Evolutionary conservation across 2,888 invertebrate genomes (phyloP).

Genomic region (Spodoptera exigua): DNA sequence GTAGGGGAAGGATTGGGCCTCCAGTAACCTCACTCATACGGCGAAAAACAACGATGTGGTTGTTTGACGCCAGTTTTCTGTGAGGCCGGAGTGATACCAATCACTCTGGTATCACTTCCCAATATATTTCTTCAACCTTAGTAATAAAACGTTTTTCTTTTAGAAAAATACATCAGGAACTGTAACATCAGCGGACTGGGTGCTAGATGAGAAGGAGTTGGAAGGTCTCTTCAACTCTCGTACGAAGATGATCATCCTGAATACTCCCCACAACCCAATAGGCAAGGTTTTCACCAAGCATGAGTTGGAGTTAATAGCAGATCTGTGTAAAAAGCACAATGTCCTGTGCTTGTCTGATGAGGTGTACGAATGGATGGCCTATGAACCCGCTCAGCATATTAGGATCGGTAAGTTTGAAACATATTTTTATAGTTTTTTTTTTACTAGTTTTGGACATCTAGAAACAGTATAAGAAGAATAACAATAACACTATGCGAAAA

Average conservation of each 20-base stretch:
- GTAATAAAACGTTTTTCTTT: no score
- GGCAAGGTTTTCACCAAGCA: conserved; percentile 94
- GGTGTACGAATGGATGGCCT: conserved; percentile 99
- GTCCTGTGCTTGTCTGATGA: conserved; percentile 98
- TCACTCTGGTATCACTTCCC: no score
- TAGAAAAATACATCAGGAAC: conserved; percentile 73
- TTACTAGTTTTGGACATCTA: no score
- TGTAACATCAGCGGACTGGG: conserved; percentile 95
- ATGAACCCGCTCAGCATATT: conserved; percentile 94
- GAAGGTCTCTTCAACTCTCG: conserved; percentile 94
- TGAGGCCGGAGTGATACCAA: no score
- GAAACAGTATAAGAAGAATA: no score
- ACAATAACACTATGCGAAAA: no score
- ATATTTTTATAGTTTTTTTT: neutral
- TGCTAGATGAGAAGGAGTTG: conserved; percentile 94
- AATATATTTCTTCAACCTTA: no score
- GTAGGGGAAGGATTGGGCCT: no score
- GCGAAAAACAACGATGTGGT: no score
- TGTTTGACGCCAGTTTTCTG: no score
- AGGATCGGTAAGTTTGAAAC: conserved; percentile 93
- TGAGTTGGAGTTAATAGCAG: conserved; percentile 94
- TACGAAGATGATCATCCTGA: conserved; percentile 98
- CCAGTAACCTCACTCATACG: no score
- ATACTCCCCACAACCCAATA: conserved; percentile 99
- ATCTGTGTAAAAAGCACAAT: conserved; percentile 97